Percentiles rank a stretch among this genome's conserved stretches.
phyloP scores from a whole-genome alignment of 1,140 invertebrate species.

The Zaprionus gabonicus region DNA sequence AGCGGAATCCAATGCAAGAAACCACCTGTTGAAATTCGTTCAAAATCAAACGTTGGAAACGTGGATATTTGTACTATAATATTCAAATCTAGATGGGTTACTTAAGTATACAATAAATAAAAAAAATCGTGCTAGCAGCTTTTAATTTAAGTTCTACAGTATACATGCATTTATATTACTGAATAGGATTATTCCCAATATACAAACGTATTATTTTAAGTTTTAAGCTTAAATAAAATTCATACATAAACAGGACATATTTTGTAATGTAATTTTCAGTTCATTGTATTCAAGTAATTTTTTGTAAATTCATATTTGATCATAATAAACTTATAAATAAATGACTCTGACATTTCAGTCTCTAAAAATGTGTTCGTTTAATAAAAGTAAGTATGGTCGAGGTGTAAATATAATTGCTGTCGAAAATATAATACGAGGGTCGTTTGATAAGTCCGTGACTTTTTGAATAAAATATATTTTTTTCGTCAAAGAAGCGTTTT shows the following conservation, averaged over 20 bases:
- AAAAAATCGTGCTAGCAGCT: conserved; percentile 57
- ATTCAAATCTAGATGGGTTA: conserved; percentile 69
- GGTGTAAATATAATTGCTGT: background rate
- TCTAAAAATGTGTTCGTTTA: background rate
- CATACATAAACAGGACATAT: conserved; percentile 57
- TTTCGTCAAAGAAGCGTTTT: no score
- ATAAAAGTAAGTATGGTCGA: background rate
- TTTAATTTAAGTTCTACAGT: conserved; percentile 67
- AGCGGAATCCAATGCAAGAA: conserved; percentile 71
- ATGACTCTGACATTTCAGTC: conserved; percentile 7
- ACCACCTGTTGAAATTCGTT: conserved; percentile 76
- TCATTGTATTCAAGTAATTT: conserved; percentile 68
- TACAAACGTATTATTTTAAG: conserved; percentile 50
- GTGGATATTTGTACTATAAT: conserved; percentile 53
- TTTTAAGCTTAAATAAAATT: conserved; percentile 68
- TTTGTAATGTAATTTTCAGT: conserved; percentile 66
- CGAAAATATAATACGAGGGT: no score
- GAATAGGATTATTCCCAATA: conserved; percentile 60
- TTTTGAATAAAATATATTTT: no score
- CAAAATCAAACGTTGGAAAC: conserved; percentile 42
- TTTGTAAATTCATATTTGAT: conserved; percentile 69
- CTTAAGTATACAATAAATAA: conserved; percentile 52
- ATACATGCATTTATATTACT: conserved; percentile 77
- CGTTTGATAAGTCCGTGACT: no score
- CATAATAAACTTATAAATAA: conserved; percentile 70